Evolutionary conservation across 1,140 invertebrate genomes (phyloP), one percentile per base, ranked within the genome.

Genomic region (Brachionus paranguensis): DNA sequence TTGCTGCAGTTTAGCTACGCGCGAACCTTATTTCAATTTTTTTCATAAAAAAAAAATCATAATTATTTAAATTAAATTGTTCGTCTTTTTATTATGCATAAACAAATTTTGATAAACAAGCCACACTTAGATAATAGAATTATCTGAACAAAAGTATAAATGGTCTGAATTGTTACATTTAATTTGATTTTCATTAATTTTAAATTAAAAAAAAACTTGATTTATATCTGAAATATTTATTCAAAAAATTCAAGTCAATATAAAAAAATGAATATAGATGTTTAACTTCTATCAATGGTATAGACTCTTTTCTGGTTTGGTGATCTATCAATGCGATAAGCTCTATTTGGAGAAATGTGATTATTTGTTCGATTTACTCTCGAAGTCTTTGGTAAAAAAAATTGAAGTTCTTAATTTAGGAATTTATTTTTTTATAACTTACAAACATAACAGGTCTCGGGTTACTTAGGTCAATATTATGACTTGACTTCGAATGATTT

Each of bases 361-460:
- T 74, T n/a, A 27, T 50, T 76, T 24, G 29, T 17, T 11, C 78
- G 50, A 50, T 68, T 64, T 20, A 68, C n/a, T 64, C 45, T 64
- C 20, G 78, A 81, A 12, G 78, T 81, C 78, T 81, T n/a, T 1
- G 14, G 33, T 6, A 76, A 76, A 76, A 72, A n/a, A 64, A 41
- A 29, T 29, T 70, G 7, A 29, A 29, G 33, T 45, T n/a, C 6
- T 37, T 37, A 37, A 37, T 78, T 53, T 41, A 60, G 24, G 2
- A 78, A 8, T 79, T 68, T 60, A 33, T 33, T 14, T 41, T 64
- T 64, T 20, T 24, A 12, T 14, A 17, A 81, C 53, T 81, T 81
- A 81, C 78, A 81, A 81, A 81, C 55, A 81, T 64, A 20, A 81
- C 0, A 64, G 78, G 78, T 45, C 24, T 81, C 6, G 78, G 78